A percentile compares a stretch with the other conserved stretches of the same genome.
Conservation (phyloP, 2,113 vertebrate species). For the Ophiodon elongatus region DNA sequence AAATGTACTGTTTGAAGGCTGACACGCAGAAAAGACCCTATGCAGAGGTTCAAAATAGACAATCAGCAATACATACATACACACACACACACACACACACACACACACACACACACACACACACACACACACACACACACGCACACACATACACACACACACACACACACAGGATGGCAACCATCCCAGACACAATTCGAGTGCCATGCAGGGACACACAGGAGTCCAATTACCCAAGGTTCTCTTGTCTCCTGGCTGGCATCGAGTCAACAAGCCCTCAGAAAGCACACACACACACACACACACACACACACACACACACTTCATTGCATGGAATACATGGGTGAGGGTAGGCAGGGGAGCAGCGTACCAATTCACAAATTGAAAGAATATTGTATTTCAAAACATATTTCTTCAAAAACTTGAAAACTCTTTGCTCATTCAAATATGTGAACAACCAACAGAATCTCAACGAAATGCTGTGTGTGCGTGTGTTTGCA, state of each 20-base stretch:
- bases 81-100: background rate
- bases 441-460: background rate
- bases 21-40: background rate
- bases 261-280: constrained; percentile 42
- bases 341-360: background rate
- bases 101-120: background rate
- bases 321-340: background rate
- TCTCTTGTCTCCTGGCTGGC: constrained; percentile 59
- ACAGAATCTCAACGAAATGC: background rate
- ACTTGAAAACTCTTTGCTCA: background rate
- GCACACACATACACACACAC: background rate
- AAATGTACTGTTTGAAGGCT: background rate
- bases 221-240: constrained; percentile 67
- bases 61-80: background rate
- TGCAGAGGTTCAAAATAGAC: constrained; percentile 8
- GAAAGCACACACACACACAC: background rate
- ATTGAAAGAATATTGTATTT: background rate
- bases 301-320: constrained; percentile 17
- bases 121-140: background rate
- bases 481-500: background rate
- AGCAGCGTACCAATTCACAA: background rate
- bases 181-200: constrained; percentile 52
- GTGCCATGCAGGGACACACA: constrained; percentile 58
- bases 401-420: background rate
- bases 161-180: constrained; percentile 41